Evolutionary conservation across 2,113 vertebrate genomes (phyloP).

Genomic region (Hippocampus barbouri): DNA sequence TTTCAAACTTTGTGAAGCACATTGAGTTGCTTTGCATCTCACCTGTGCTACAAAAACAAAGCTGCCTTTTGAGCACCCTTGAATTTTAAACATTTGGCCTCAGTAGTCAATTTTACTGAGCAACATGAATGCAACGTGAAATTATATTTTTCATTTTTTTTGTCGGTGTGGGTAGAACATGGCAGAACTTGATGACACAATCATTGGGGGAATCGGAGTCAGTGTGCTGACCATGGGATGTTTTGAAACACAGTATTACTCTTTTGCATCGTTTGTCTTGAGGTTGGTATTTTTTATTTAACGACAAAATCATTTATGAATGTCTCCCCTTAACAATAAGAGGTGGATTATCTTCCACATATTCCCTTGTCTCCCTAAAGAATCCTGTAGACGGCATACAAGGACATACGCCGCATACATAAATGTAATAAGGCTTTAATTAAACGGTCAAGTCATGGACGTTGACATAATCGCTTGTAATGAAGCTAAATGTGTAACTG

Average conservation of each 20-base stretch:
- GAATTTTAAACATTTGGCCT: no score
- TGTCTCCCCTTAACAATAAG: not conserved
- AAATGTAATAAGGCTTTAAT: slow-evolving; percentile 26
- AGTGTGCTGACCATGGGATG: no score
- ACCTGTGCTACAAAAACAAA: no score
- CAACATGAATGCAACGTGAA: no score
- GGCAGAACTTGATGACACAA: no score
- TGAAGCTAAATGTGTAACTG: slow-evolving; percentile 36
- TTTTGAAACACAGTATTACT: not conserved
- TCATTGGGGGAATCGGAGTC: no score
- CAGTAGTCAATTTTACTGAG: no score
- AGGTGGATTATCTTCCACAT: not conserved
- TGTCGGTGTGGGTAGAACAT: no score
- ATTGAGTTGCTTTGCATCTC: no score
- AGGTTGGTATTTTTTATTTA: not conserved
- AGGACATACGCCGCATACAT: slow-evolving; percentile 11
- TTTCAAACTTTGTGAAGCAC: no score
- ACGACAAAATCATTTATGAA: not conserved
- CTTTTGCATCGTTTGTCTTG: not conserved
- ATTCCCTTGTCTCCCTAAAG: not conserved
- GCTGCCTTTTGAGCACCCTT: no score
- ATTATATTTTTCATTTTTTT: no score
- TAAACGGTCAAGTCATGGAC: slow-evolving; percentile 46
- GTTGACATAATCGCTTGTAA: slow-evolving; percentile 47
- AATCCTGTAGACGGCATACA: slow-evolving; percentile 15